Percentiles rank a stretch among this genome's conserved stretches.
Conservation (phyloP, 2,888 invertebrate species). For the Scaeva pyrastri region DNA sequence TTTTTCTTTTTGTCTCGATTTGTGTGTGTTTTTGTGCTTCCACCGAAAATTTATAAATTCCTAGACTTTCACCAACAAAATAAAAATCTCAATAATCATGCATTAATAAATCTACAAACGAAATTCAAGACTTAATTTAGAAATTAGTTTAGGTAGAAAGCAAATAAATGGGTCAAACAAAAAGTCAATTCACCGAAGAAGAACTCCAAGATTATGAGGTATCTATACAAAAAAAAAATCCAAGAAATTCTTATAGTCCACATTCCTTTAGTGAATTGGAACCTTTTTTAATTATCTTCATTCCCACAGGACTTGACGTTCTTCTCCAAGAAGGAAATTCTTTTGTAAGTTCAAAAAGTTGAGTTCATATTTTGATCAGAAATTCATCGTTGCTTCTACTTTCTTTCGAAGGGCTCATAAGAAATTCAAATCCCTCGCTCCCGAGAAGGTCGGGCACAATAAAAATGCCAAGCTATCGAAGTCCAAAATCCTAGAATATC, state of each 20-base stretch:
- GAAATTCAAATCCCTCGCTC: conserved; percentile 94
- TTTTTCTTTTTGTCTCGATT: neutral
- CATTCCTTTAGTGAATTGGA: conserved; percentile 29
- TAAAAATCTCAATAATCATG: conserved; percentile 48
- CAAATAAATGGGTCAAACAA: conserved; percentile 90
- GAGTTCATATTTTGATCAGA: neutral
- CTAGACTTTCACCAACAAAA: conserved; percentile 13
- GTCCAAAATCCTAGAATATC: conserved; percentile 93
- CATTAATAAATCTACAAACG: conserved; percentile 50
- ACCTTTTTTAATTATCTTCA: conserved; percentile 38
- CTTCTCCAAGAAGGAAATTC: conserved; percentile 96
- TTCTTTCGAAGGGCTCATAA: conserved; percentile 90
- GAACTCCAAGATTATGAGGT: conserved; percentile 96
- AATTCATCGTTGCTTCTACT: neutral
- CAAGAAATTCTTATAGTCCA: conserved; percentile 75
- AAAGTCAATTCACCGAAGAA: conserved; percentile 93
- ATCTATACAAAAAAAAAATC: too few relatives aligned
- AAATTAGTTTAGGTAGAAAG: conserved; percentile 12
- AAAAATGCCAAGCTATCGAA: conserved; percentile 94
- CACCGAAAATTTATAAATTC: neutral
- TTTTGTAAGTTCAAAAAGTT: conserved; percentile 90
- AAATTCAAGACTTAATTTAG: neutral
- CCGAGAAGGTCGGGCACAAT: conserved; percentile 95
- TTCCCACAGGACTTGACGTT: conserved; percentile 93
- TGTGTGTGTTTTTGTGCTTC: conserved; percentile 11